These are phyloP conservation scores for Clanis bilineata DNA, from an alignment of 2,888 invertebrate genomes.

Conservation along the genomic window DNA sequence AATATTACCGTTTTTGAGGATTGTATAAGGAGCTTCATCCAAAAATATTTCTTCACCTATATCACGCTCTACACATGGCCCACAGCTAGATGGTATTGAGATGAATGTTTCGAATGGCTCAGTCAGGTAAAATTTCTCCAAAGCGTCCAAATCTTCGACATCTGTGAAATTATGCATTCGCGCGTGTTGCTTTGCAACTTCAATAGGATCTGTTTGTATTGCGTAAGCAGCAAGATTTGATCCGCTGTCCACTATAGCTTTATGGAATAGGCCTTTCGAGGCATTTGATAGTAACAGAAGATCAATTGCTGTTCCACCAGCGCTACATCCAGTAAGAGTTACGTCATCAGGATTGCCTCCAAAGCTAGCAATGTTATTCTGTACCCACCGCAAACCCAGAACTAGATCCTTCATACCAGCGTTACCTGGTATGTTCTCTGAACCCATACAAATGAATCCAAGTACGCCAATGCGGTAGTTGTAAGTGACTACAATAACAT, in stretches of 20 bases:
- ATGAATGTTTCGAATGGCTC: constrained; percentile 28
- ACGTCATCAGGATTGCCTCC: constrained; percentile 49
- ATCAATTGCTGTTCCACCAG: constrained; percentile 37
- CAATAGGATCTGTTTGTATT: constrained; percentile 36
- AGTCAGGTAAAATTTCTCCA: constrained; percentile 37
- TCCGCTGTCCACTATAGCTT: constrained; percentile 26
- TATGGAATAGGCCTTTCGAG: constrained; percentile 24
- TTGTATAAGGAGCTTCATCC: constrained; percentile 34
- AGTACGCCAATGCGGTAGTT: constrained; percentile 41
- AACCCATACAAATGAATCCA: constrained; percentile 44
- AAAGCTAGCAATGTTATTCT: constrained; percentile 42
- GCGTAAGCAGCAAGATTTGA: constrained; percentile 28
- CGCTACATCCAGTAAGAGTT: constrained; percentile 41
- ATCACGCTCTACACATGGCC: constrained; percentile 36
- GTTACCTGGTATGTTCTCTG: constrained; percentile 44
- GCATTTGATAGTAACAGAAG: constrained; percentile 36
- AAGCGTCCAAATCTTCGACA: constrained; percentile 28
- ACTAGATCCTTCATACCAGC: constrained; percentile 52
- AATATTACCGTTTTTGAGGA: constrained; percentile 32
- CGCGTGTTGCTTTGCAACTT: constrained; percentile 36
- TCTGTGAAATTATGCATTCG: constrained; percentile 27
- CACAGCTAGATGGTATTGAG: constrained; percentile 24
- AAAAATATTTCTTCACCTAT: constrained; percentile 32
- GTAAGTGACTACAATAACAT: constrained; percentile 40
- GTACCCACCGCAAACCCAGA: constrained; percentile 42